phyloP scores from a whole-genome alignment of 2,888 invertebrate genomes.

The Anarsia innoxiella region DNA sequence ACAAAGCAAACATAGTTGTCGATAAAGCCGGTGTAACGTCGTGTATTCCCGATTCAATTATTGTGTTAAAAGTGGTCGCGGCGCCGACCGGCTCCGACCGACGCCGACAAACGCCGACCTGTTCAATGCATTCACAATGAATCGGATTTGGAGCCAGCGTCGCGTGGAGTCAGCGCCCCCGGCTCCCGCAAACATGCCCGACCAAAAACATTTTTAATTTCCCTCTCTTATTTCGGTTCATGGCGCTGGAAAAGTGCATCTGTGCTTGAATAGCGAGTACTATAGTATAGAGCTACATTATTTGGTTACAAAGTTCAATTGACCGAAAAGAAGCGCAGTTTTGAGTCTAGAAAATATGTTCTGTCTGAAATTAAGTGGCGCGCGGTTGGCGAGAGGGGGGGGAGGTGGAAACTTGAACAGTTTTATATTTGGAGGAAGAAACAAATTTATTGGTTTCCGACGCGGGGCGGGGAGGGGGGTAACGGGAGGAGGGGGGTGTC shows the following conservation, averaged over 20 bases:
- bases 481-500: not conserved
- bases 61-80: constrained; percentile 6
- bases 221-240: too few relatives aligned
- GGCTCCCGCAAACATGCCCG: too few relatives aligned
- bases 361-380: not conserved
- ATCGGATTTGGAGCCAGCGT: constrained; percentile 14
- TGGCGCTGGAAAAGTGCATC: too few relatives aligned
- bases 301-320: not conserved
- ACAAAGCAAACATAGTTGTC: too few relatives aligned
- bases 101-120: too few relatives aligned
- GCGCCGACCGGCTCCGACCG: too few relatives aligned
- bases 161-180: not conserved
- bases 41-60: constrained; percentile 11
- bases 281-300: not conserved
- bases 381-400: not conserved
- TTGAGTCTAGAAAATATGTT: not conserved
- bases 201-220: too few relatives aligned
- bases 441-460: not conserved
- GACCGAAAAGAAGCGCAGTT: not conserved
- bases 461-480: not conserved
- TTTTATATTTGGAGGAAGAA: not conserved
- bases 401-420: not conserved
- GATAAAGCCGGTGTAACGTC: too few relatives aligned
- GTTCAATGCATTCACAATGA: constrained; percentile 17
- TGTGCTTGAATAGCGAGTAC: too few relatives aligned